phyloP scores from a whole-genome alignment of 2,888 invertebrate genomes.

The Hydrotaea cyrtoneurina region DNA sequence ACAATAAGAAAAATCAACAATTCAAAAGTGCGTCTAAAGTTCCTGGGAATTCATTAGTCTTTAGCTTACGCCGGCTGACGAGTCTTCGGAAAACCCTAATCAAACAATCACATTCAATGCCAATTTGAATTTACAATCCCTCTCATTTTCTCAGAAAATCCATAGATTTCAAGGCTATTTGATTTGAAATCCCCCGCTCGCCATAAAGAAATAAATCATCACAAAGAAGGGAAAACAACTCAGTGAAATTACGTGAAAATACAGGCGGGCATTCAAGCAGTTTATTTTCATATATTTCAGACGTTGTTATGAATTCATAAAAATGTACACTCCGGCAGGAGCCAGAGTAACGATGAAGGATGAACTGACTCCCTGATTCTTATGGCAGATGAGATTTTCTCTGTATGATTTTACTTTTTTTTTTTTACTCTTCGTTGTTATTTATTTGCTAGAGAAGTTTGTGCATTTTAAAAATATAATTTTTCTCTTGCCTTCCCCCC shows the following conservation, averaged over 20 bases:
- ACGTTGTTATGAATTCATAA: slow-evolving; percentile 12
- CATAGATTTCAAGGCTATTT: too few relatives aligned
- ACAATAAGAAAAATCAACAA: too few relatives aligned
- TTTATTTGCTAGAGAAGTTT: slow-evolving; percentile 13
- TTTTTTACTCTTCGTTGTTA: neutral
- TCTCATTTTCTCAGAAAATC: too few relatives aligned
- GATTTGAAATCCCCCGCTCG: too few relatives aligned
- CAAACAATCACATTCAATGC: too few relatives aligned
- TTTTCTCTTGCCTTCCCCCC: neutral
- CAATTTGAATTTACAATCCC: too few relatives aligned
- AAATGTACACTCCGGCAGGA: neutral
- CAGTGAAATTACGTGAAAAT: neutral
- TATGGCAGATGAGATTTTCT: neutral
- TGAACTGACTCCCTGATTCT: neutral
- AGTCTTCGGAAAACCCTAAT: too few relatives aligned
- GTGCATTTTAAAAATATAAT: slow-evolving; percentile 22
- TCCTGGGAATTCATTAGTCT: too few relatives aligned
- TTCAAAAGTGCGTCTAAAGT: too few relatives aligned
- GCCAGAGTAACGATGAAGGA: too few relatives aligned
- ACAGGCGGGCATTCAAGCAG: neutral
- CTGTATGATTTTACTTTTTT: neutral
- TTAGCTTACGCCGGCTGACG: too few relatives aligned
- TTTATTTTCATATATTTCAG: slow-evolving; percentile 14
- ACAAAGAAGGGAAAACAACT: neutral
- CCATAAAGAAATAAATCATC: neutral